Evolutionary conservation across 2,888 invertebrate species (phyloP), one percentile per base, ranked within the genome.

Genomic region (Lycia hirtaria): DNA sequence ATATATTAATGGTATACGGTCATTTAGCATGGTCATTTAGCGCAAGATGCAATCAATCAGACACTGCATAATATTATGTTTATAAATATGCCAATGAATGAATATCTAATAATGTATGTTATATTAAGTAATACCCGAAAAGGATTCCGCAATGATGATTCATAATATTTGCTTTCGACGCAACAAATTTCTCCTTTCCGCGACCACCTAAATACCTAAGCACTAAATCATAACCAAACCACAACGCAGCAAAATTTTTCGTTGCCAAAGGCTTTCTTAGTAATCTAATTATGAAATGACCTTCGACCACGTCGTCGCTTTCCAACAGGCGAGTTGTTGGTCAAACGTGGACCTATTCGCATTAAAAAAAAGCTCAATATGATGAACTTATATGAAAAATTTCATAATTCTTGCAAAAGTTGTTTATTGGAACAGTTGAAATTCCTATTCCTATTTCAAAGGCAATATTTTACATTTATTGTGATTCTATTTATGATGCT

Each of bases 361-460:
- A n/a, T n/a, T n/a, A n/a, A n/a, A 30, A 56, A 32, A 3, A 38
- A 54, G 20, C 28, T 48, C 35, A 30, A 24, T 32, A 50, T 40
- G 32, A 20, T 44, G 50, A 24, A 51, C 45, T 52, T 56, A 60
- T 53, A 59, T 56, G 57, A 59, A 59, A 40, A 47, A 19, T 65
- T 61, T 56, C 61, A 26, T 44, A 62, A 60, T 38, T 22, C 48
- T 57, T 60, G 50, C 45, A 38, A 56, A 19, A 44, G 30, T 32
- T 15, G 22, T 14, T 19, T 14, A 4, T 30, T 20, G 28, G 19
- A 17, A 41, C 37, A 17, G 38, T 53, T 58, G 32, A 48, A 37
- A 49, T 43, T 58, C 15, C 40, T 48, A 41, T 48, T 5, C 5
- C 32, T 47, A 41, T 14, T 50, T 17, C 41, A 41, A 40, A 26